phyloP scores from a whole-genome alignment of 1,140 invertebrate species.

The Drosophila lini region DNA sequence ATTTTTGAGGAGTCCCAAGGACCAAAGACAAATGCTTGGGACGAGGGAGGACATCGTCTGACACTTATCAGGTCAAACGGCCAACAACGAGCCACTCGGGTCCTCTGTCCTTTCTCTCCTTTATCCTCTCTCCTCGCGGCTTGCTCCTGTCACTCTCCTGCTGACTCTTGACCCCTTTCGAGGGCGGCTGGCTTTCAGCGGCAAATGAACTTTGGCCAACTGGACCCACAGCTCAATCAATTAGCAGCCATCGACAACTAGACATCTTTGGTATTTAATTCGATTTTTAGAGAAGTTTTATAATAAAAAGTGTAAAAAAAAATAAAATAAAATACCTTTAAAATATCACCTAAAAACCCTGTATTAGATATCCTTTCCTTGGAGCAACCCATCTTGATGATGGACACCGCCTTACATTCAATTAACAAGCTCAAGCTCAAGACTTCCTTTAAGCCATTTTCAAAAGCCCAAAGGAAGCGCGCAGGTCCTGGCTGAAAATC shows the following conservation, averaged over 20 bases:
- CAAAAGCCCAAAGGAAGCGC: background rate
- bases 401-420: background rate
- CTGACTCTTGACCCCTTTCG: conserved; percentile 28
- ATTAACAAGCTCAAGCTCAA: conserved; percentile 1
- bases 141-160: conserved; percentile 2
- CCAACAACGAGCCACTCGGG: conserved; percentile 19
- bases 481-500: conserved; percentile 4
- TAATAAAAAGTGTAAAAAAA: too few relatives aligned
- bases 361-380: background rate
- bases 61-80: conserved; percentile 39
- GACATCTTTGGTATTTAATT: background rate
- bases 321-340: background rate
- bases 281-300: background rate
- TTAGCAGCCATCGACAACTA: conserved; percentile 11
- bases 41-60: conserved; percentile 15
- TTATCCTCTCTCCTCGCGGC: too few relatives aligned
- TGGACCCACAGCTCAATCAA: conserved; percentile 27
- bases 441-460: background rate
- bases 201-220: conserved; percentile 35
- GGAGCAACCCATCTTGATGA: background rate
- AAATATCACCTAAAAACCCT: background rate
- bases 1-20: conserved; percentile 14
- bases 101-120: background rate
- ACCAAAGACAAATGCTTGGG: conserved; percentile 15
- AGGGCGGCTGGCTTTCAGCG: conserved; percentile 4